A percentile compares a stretch with the other conserved stretches of the same genome.
phyloP scores from a whole-genome alignment of 2,113 vertebrate genomes.

The Nibea coibor region DNA sequence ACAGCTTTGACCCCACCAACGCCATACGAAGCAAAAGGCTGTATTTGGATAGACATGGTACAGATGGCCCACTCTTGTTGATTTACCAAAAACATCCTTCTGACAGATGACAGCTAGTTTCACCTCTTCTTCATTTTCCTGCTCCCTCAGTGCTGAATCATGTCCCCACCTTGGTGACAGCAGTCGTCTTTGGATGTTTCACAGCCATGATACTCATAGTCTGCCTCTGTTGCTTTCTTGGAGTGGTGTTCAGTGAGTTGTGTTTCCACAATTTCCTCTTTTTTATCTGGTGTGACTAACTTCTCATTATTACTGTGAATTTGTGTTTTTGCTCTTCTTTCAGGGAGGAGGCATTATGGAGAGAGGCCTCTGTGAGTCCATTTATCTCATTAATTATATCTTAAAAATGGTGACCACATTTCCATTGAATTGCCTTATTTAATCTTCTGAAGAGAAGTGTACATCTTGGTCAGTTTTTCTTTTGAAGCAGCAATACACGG shows the following conservation, averaged over 20 bases:
- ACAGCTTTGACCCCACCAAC: slow-evolving; percentile 74
- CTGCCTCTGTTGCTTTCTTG: slow-evolving; percentile 65
- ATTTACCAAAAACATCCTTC: not conserved
- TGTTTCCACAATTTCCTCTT: not conserved
- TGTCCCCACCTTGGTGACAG: slow-evolving; percentile 52
- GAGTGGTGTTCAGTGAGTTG: slow-evolving; percentile 69
- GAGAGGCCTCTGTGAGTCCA: slow-evolving; percentile 62
- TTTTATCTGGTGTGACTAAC: not conserved
- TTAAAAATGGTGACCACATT: not conserved
- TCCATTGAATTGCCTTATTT: not conserved
- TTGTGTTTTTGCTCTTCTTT: slow-evolving; percentile 27
- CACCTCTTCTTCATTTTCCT: slow-evolving; percentile 9
- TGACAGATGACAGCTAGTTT: not conserved
- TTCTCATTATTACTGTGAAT: not conserved
- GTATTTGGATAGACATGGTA: slow-evolving; percentile 75
- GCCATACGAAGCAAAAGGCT: slow-evolving; percentile 50
- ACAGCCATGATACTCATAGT: slow-evolving; percentile 59
- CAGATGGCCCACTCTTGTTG: not conserved
- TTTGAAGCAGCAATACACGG: not conserved
- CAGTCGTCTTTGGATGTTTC: slow-evolving; percentile 75
- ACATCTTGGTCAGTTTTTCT: not conserved
- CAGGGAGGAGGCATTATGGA: slow-evolving; percentile 44
- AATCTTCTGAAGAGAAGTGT: not conserved
- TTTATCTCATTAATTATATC: slow-evolving; percentile 5
- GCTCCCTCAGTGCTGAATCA: slow-evolving; percentile 65